phyloP scores from a whole-genome alignment of 2,113 vertebrate species.

The Scytalopus superciliaris region DNA sequence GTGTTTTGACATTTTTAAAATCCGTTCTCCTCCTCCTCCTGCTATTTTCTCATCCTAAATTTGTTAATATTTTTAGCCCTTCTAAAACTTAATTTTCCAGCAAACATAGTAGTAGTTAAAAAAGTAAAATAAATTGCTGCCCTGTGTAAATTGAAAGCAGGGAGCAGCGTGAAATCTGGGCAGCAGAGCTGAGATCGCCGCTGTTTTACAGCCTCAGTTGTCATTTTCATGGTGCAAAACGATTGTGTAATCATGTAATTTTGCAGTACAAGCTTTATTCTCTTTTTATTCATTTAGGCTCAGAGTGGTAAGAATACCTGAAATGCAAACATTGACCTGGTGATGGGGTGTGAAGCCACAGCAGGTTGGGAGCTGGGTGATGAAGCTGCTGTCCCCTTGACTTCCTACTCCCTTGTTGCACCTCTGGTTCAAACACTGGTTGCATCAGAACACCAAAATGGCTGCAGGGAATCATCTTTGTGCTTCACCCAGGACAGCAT shows the following conservation, averaged over 20 bases:
- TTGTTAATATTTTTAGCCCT: slow-evolving; percentile 45
- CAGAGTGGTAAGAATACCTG: no score
- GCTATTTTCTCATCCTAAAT: slow-evolving; percentile 24
- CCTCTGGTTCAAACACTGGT: accelerated
- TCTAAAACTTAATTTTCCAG: background rate
- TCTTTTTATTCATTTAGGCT: background rate
- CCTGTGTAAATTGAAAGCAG: background rate
- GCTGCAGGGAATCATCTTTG: background rate
- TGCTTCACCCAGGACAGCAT: accelerated
- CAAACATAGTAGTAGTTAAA: background rate
- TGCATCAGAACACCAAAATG: accelerated
- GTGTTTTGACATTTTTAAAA: slow-evolving; percentile 67
- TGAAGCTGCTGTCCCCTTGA: background rate
- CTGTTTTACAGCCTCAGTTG: background rate
- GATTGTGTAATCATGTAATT: background rate
- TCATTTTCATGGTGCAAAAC: background rate
- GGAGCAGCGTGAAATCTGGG: background rate
- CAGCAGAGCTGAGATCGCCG: background rate
- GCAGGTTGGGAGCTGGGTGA: background rate
- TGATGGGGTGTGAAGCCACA: background rate
- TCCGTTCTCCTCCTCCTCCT: background rate
- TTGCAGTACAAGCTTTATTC: background rate
- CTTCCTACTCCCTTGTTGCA: background rate
- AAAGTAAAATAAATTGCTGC: background rate
- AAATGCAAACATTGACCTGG: background rate